These are phyloP conservation scores for Kryphioiulus occultus DNA, from an alignment of 2,888 invertebrate genomes.

Conservation along the genomic window DNA sequence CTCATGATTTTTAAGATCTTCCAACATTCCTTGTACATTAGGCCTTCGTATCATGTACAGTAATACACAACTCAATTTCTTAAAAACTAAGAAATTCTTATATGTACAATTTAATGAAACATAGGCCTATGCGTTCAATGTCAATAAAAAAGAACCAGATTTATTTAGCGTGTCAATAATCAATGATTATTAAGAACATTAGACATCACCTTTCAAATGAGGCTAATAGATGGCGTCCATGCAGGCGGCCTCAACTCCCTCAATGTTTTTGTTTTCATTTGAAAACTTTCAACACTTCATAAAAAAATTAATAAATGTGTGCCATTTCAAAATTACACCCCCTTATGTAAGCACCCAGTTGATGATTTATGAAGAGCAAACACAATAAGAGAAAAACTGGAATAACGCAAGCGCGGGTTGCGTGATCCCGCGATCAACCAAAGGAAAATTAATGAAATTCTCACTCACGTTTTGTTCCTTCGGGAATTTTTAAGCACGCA, in stretches of 20 bases:
- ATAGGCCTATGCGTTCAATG: too few species aligned
- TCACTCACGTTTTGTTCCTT: conserved; percentile 33
- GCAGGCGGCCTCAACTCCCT: neutral
- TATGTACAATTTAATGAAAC: too few species aligned
- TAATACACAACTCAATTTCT: too few species aligned
- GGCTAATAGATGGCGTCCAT: neutral
- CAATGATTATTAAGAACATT: too few species aligned
- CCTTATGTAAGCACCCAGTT: neutral
- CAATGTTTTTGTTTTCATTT: neutral
- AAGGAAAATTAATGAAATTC: neutral
- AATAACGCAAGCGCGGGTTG: neutral
- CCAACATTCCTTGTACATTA: too few species aligned
- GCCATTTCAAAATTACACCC: neutral
- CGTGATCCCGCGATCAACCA: neutral
- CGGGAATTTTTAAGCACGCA: conserved; percentile 38
- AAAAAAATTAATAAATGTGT: neutral
- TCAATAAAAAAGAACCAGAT: too few species aligned
- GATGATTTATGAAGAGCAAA: neutral
- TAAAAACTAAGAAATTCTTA: too few species aligned
- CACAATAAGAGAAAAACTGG: neutral
- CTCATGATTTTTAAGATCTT: too few species aligned
- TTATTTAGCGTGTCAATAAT: too few species aligned
- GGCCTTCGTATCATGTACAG: too few species aligned
- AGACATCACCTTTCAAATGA: neutral
- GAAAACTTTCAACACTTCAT: neutral